Conservation (phyloP, 2,797 vertebrate species). For the Clarias fuscus region DNA sequence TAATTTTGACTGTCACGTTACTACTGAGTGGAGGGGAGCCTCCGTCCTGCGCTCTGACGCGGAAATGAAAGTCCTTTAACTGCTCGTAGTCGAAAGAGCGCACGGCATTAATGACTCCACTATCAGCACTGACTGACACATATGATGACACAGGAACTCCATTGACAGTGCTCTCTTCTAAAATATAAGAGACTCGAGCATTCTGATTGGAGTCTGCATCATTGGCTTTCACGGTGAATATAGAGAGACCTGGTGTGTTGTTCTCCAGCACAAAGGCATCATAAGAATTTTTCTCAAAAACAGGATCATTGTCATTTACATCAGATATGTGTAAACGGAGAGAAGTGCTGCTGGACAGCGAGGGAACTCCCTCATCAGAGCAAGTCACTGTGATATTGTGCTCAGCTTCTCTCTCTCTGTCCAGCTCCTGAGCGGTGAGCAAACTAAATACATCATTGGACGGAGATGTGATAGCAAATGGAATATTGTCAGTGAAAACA, state of each 20-base stretch:
- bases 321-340: slow-evolving; percentile 67
- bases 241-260: slow-evolving; percentile 62
- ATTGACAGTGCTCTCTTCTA: slow-evolving; percentile 42
- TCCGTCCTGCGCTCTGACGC: too few species aligned
- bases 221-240: slow-evolving; percentile 45
- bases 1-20: too few species aligned
- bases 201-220: slow-evolving; percentile 54
- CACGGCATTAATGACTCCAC: too few species aligned
- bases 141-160: slow-evolving; percentile 7
- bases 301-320: slow-evolving; percentile 74
- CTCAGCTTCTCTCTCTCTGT: slow-evolving; percentile 67
- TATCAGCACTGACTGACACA: slow-evolving; percentile 14
- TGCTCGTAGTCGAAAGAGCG: too few species aligned
- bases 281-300: slow-evolving; percentile 65
- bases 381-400: slow-evolving; percentile 69
- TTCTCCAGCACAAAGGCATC: slow-evolving; percentile 70
- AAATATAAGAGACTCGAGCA: slow-evolving; percentile 49
- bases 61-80: too few species aligned
- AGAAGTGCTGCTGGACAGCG: slow-evolving; percentile 60
- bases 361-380: slow-evolving; percentile 63
- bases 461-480: slow-evolving; percentile 69
- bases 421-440: slow-evolving; percentile 67
- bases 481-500: slow-evolving; percentile 66
- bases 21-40: too few species aligned
- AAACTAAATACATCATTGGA: slow-evolving; percentile 73